Evolutionary conservation across 1,140 invertebrate genomes (phyloP), one percentile per base, ranked within the genome.

Genomic region (Calephelis virginiensis): DNA sequence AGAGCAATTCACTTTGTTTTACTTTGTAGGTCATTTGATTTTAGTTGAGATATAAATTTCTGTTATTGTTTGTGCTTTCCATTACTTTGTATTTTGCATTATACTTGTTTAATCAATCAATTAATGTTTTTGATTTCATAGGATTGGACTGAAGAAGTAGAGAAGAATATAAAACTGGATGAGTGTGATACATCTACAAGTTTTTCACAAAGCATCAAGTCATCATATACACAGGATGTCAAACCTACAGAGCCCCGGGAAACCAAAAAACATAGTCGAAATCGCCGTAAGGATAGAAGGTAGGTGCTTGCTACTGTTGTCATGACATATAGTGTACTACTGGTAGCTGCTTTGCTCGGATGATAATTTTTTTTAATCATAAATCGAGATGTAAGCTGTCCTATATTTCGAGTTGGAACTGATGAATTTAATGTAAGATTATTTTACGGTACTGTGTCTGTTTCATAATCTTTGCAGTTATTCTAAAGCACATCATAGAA

Each of bases 81-180:
- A 7, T 9, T 43, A 43, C 7, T 28, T 43, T 43, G 40, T 43
- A 43, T 43, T 43, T 43, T 43, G 40, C 7, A 0, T 28, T 6
- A 43, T 43, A 9, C 5, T 43, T 43, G 40, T 43, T 43, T 37
- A 17, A 28, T 53, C 14, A 28, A 5, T 8, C 11, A 53, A 53
- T 37, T 28, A 28, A 37, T 53, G 28, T 17, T 11, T 11, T 53
- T 53, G 9, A 37, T 64, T 61, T 76, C 74, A 46, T 63, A 91
- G 89, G 89, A 91, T 69, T 91, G 89, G 89, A 89, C 83, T 49
- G 89, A 91, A 64, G 89, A 91, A 73, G 89, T 89, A 49, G 89
- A 91, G 65, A 87, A 88, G 68, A 86, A 89, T 68, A 89, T 88
- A 64, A 89, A 89, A 77, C 69, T 90, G 13, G 88, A 89, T 76